These are phyloP conservation scores for Teleogryllus oceanicus DNA, from an alignment of 2,888 invertebrate species.

Conservation along the genomic window DNA sequence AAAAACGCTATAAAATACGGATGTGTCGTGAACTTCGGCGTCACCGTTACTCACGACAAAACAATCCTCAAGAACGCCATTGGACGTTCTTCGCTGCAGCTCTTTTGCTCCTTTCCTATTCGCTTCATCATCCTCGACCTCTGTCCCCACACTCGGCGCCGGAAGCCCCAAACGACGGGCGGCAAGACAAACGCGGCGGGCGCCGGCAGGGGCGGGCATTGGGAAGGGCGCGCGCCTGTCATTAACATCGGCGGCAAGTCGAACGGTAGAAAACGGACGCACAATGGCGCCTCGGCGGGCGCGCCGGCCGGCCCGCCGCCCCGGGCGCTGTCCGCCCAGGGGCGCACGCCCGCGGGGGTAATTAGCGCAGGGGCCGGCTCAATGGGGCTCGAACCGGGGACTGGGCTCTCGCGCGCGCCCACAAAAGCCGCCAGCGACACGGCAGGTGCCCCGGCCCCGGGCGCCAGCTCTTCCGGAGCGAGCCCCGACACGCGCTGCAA, in stretches of 20 bases:
- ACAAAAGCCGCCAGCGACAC: constrained; percentile 1
- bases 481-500: too few species aligned
- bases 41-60: too few species aligned
- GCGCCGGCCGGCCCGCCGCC: background rate
- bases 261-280: background rate
- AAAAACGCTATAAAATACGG: too few species aligned
- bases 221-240: too few species aligned
- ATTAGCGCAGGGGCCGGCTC: background rate
- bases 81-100: too few species aligned
- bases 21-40: too few species aligned
- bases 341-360: background rate
- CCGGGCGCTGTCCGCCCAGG: background rate
- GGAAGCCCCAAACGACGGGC: background rate
- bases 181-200: background rate
- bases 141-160: background rate
- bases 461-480: too few species aligned
- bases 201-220: background rate
- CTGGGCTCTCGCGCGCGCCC: background rate
- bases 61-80: too few species aligned
- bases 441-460: background rate
- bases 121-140: too few species aligned
- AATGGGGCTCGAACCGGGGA: constrained; percentile 3
- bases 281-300: background rate
- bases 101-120: too few species aligned
- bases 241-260: background rate